phyloP scores from a whole-genome alignment of 2,113 vertebrate genomes.

The Cyphomyrus discorhynchus region DNA sequence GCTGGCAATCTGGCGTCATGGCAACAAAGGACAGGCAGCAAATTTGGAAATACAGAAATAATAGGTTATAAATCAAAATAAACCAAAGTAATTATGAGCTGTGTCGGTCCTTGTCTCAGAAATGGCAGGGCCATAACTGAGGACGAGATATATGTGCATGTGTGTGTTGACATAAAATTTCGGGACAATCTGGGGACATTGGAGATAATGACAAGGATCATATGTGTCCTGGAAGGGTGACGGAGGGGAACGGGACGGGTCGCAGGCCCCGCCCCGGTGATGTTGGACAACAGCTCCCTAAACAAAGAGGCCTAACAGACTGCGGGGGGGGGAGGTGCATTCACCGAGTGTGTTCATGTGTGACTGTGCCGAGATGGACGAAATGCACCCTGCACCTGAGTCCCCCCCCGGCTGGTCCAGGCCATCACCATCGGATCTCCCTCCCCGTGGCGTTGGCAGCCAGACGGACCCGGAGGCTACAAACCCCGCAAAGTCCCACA shows the following conservation, averaged over 20 bases:
- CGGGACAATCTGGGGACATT: neutral
- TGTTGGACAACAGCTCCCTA: constrained; percentile 11
- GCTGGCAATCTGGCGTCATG: constrained; percentile 16
- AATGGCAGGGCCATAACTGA: neutral
- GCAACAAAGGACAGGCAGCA: neutral
- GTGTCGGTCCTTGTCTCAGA: neutral
- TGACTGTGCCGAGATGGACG: constrained; percentile 31
- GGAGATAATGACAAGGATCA: neutral
- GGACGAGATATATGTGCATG: neutral
- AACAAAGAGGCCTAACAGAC: constrained; percentile 34
- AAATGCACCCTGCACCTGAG: constrained; percentile 37
- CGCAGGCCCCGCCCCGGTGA: constrained; percentile 17
- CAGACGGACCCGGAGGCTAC: neutral
- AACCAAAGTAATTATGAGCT: neutral
- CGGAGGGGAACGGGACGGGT: constrained; percentile 11
- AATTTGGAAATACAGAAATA: constrained; percentile 8
- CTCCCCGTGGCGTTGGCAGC: neutral
- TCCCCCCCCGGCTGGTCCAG: constrained; percentile 13
- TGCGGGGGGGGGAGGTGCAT: constrained; percentile 29
- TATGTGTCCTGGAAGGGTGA: neutral
- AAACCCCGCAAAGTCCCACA: neutral
- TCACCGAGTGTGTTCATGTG: constrained; percentile 41
- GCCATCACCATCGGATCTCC: neutral
- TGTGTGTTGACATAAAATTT: neutral
- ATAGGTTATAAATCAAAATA: constrained; percentile 2